phyloP scores from a whole-genome alignment of 2,797 vertebrate species.

The Lutjanus campechanus region DNA sequence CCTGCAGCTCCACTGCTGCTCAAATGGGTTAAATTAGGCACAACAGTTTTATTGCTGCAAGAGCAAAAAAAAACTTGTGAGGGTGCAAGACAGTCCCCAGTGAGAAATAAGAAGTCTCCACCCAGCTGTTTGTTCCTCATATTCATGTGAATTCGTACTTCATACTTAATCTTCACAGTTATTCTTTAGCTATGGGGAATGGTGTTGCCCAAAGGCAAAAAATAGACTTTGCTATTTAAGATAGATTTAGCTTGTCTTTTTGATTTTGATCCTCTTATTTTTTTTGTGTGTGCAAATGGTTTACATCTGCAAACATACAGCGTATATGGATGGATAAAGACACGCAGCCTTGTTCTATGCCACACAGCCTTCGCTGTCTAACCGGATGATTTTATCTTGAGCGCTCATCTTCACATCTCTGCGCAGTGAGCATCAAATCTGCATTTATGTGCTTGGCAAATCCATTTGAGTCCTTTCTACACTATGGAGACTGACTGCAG shows the following conservation, averaged over 20 bases:
- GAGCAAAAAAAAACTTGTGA: slow-evolving; percentile 31
- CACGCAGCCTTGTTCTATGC: not conserved
- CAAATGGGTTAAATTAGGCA: slow-evolving; percentile 69
- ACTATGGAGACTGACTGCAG: not conserved
- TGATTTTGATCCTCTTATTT: slow-evolving; percentile 17
- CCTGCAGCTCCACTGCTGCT: slow-evolving; percentile 56
- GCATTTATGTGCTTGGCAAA: slow-evolving; percentile 20
- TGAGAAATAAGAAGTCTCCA: slow-evolving; percentile 30
- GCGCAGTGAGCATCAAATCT: slow-evolving; percentile 10
- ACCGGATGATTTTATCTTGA: slow-evolving; percentile 12
- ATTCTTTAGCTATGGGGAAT: slow-evolving; percentile 15
- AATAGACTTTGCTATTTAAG: slow-evolving; percentile 15
- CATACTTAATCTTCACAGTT: slow-evolving; percentile 37
- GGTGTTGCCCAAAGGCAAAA: slow-evolving; percentile 19
- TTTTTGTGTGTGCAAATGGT: not conserved
- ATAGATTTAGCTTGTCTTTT: slow-evolving; percentile 13
- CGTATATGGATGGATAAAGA: not conserved
- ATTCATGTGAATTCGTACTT: slow-evolving; percentile 27
- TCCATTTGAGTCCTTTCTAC: not conserved
- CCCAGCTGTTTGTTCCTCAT: slow-evolving; percentile 49
- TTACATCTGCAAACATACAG: slow-evolving; percentile 7
- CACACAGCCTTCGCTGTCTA: not conserved
- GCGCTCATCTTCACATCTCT: not conserved
- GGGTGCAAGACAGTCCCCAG: slow-evolving; percentile 25
- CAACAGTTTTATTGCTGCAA: slow-evolving; percentile 60